A percentile compares a stretch with the other conserved stretches of the same genome.
These are phyloP conservation scores for Papilio helenus DNA, from an alignment of 1,140 invertebrate species.

Conservation along the genomic window DNA sequence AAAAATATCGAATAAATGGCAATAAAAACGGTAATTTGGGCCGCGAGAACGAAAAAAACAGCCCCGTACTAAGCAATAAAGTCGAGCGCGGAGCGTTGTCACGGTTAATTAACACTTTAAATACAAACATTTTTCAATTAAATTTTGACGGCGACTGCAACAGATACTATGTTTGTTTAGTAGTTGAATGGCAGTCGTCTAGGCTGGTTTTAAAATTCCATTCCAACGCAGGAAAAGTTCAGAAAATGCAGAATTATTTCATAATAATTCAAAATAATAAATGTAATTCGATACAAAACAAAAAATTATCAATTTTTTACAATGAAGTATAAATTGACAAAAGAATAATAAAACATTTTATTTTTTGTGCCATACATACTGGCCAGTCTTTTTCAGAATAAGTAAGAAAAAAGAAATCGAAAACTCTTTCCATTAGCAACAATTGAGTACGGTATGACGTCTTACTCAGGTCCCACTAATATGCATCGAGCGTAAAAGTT, in stretches of 20 bases:
- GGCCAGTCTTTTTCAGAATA: background rate
- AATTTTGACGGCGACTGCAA: slow-evolving; percentile 59
- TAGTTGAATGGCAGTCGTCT: background rate
- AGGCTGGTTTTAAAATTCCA: background rate
- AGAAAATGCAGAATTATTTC: background rate
- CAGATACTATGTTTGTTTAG: slow-evolving; percentile 47
- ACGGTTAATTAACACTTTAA: slow-evolving; percentile 77
- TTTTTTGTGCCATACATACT: background rate
- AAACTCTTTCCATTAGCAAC: slow-evolving; percentile 14
- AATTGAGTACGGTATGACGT: slow-evolving; percentile 20
- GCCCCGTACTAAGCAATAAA: slow-evolving; percentile 64
- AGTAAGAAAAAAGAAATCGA: slow-evolving; percentile 3
- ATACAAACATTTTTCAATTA: slow-evolving; percentile 77
- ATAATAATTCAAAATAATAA: background rate
- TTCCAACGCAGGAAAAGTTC: background rate
- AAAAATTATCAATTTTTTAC: background rate
- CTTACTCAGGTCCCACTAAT: slow-evolving; percentile 28
- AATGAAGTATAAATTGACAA: background rate
- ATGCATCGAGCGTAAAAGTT: slow-evolving; percentile 37
- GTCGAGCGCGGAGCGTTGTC: slow-evolving; percentile 63
- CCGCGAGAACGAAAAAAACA: slow-evolving; percentile 65
- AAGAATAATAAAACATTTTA: background rate
- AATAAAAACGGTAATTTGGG: slow-evolving; percentile 72
- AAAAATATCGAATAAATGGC: slow-evolving; percentile 69
- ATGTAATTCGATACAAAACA: background rate